Percentiles rank a stretch among this genome's conserved stretches.
Conservation (phyloP, 2,888 invertebrate species). For the Leptothorax acervorum region DNA sequence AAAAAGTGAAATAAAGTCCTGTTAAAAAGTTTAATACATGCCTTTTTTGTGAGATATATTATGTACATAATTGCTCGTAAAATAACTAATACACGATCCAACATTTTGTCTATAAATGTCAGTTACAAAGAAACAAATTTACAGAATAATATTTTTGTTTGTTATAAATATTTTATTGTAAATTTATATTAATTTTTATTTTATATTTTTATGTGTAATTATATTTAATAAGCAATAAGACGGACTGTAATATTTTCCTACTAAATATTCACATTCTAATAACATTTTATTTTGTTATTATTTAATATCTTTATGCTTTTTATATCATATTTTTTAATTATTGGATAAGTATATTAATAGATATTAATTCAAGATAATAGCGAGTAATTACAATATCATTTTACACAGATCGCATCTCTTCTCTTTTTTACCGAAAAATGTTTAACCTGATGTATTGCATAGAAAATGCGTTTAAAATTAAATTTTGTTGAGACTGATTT, state of each 20-base stretch:
- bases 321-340: not conserved
- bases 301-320: not conserved
- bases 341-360: not conserved
- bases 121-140: constrained; percentile 2
- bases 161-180: constrained; percentile 7
- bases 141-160: not conserved
- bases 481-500: constrained; percentile 1
- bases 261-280: not conserved
- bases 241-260: not conserved
- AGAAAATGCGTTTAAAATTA: constrained; percentile 4
- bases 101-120: constrained; percentile 3
- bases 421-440: not conserved
- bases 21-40: not conserved
- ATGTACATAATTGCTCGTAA: not conserved
- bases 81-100: constrained; percentile 11
- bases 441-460: not conserved
- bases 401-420: not conserved
- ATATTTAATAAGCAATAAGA: not conserved
- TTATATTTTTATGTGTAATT: not conserved
- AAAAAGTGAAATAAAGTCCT: not conserved
- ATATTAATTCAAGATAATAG: not conserved
- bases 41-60: not conserved
- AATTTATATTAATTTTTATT: not conserved
- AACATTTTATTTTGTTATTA: not conserved
- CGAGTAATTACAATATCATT: not conserved